Evolutionary conservation across 2,113 vertebrate species (phyloP).

Genomic region (Agelaius phoeniceus): DNA sequence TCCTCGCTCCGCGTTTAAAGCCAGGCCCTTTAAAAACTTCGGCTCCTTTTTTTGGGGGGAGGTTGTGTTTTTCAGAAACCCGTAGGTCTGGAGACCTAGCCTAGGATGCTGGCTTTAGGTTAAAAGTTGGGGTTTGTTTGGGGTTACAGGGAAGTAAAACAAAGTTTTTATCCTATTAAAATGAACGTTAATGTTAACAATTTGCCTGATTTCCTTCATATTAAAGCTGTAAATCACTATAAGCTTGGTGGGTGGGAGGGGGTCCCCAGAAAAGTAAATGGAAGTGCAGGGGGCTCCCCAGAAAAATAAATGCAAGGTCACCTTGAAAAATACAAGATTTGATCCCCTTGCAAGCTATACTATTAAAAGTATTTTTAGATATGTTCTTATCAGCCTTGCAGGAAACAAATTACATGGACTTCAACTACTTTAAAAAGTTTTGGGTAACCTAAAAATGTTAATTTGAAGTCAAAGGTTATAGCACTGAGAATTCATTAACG

Average conservation of each 20-base stretch:
- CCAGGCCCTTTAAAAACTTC: constrained; percentile 12
- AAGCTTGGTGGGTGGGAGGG: fast-evolving
- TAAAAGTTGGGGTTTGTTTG: neutral
- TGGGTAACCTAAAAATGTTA: neutral
- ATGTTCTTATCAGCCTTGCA: fast-evolving
- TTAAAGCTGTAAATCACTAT: neutral
- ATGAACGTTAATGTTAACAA: neutral
- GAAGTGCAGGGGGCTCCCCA: neutral
- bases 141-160: neutral
- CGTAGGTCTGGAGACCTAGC: neutral
- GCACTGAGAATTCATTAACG: neutral
- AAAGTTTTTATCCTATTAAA: neutral
- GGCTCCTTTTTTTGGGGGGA: neutral
- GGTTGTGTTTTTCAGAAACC: neutral
- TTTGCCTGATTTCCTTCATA: neutral
- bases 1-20: neutral
- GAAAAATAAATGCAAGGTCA: neutral
- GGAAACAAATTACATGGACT: neutral
- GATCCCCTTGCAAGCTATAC: neutral
- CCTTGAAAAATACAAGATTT: neutral
- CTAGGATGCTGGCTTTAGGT: neutral
- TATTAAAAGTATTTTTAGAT: neutral
- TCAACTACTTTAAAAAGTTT: neutral
- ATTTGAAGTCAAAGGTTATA: neutral
- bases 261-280: neutral